Percentiles rank a stretch among this genome's conserved stretches.
Conservation (phyloP, 23 tunicate genomes). For the Botrylloides violaceus region DNA sequence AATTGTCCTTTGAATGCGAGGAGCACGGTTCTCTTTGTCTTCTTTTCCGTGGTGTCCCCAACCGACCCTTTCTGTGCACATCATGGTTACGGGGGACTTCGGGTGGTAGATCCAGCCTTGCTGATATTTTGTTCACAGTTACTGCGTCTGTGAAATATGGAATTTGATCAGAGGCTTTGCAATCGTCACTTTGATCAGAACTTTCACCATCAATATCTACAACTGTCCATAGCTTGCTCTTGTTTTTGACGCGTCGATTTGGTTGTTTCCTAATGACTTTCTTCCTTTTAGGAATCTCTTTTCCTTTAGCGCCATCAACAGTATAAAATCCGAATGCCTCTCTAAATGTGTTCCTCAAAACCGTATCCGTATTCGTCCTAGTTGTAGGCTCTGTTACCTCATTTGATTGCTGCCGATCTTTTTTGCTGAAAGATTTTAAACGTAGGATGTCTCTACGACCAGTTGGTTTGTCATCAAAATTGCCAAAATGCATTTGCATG, state of each 20-base stretch:
- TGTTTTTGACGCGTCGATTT: neutral
- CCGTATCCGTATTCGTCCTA: constrained; percentile 4
- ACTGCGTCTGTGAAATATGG: neutral
- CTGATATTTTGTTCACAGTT: constrained; percentile 7
- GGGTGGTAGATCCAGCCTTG: constrained; percentile 11
- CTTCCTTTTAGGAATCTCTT: neutral
- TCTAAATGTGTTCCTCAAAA: constrained; percentile 48
- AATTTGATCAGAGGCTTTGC: neutral
- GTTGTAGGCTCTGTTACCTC: neutral
- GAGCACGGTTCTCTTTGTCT: neutral
- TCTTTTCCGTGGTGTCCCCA: neutral
- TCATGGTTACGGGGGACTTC: neutral
- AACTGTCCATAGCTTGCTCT: neutral
- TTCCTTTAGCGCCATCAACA: constrained; percentile 14
- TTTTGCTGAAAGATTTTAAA: constrained; percentile 49
- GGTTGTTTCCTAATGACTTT: constrained; percentile 2
- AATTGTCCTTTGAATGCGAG: neutral
- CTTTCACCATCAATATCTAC: neutral
- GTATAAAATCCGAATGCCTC: constrained; percentile 81
- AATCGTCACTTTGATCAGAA: neutral
- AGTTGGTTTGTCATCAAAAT: neutral
- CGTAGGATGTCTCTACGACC: constrained; percentile 25
- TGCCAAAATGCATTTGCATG: constrained; percentile 14
- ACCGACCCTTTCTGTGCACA: too few relatives aligned
- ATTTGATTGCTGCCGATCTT: constrained; percentile 14